phyloP scores from a whole-genome alignment of 2,113 vertebrate species.

The Gymnorhina tibicen region DNA sequence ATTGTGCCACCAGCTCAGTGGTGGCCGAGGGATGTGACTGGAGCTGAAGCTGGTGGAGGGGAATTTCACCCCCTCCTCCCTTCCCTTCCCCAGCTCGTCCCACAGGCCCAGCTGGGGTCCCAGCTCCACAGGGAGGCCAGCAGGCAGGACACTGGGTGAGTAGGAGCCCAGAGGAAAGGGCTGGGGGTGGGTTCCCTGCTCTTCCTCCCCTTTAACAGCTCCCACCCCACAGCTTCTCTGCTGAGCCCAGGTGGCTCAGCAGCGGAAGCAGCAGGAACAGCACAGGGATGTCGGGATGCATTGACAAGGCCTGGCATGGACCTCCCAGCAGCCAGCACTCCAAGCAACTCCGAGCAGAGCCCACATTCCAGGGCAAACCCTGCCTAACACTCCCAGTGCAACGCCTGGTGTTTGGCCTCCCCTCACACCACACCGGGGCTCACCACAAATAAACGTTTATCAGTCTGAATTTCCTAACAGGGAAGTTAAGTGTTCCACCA shows the following conservation, averaged over 20 bases:
- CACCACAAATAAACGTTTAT: background rate
- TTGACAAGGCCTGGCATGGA: background rate
- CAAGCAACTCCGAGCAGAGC: background rate
- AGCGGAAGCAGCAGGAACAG: background rate
- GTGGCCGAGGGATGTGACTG: accelerated
- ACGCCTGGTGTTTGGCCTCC: background rate
- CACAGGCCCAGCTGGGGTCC: slow-evolving; percentile 55
- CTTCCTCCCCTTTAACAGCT: background rate
- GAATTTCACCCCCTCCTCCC: background rate
- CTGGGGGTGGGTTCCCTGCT: background rate
- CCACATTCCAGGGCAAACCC: background rate
- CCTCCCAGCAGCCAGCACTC: background rate
- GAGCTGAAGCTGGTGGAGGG: background rate
- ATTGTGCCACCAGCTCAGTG: background rate
- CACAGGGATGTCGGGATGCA: accelerated
- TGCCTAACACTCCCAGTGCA: background rate
- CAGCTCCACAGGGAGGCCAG: accelerated
- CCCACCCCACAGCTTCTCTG: background rate
- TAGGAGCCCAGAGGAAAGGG: background rate
- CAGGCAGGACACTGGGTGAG: background rate
- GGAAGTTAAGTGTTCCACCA: background rate
- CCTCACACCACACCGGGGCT: background rate
- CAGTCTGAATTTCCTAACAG: background rate
- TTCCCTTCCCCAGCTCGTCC: slow-evolving; percentile 51
- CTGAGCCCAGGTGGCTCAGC: background rate